Evolutionary conservation across 92 coral and sea anemone genomes (phyloP).

Genomic region (Virgularia gustaviana): DNA sequence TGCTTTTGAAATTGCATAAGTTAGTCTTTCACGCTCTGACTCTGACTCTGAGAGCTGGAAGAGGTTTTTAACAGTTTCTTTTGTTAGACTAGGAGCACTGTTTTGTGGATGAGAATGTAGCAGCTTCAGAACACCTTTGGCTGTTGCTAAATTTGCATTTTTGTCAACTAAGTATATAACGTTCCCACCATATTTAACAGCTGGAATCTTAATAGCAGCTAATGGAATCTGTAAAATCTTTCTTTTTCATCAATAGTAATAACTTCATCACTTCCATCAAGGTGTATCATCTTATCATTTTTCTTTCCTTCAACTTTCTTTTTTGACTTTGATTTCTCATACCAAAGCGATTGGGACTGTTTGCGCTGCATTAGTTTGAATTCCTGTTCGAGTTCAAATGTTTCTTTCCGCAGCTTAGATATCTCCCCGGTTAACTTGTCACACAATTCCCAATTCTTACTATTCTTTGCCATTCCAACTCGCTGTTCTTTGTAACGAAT

Average conservation of each 20-base stretch:
- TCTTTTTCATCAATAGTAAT: conserved; percentile 4
- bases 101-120: conserved; percentile 9
- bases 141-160: conserved; percentile 34
- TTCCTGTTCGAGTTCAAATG: conserved; percentile 47
- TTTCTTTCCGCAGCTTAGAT: conserved; percentile 44
- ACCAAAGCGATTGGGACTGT: conserved; percentile 36
- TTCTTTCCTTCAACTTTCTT: conserved; percentile 32
- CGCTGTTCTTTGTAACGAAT: conserved; percentile 46
- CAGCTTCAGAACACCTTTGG: conserved; percentile 32
- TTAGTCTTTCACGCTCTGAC: conserved; percentile 27
- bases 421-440: conserved; percentile 42
- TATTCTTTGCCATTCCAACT: conserved; percentile 49
- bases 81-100: conserved; percentile 36
- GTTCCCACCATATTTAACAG: conserved; percentile 18
- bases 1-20: conserved; percentile 39
- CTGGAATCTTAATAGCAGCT: conserved; percentile 41
- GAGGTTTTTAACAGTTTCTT: conserved; percentile 31
- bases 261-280: conserved; percentile 4
- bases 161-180: conserved; percentile 43
- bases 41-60: conserved; percentile 43
- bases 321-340: conserved; percentile 35
- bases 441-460: conserved; percentile 33
- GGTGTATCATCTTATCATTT: background rate
- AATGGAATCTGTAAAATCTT: conserved; percentile 22
- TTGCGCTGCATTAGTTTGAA: conserved; percentile 39